phyloP scores from a whole-genome alignment of 1,140 invertebrate species.

The Drosophila yakuba region DNA sequence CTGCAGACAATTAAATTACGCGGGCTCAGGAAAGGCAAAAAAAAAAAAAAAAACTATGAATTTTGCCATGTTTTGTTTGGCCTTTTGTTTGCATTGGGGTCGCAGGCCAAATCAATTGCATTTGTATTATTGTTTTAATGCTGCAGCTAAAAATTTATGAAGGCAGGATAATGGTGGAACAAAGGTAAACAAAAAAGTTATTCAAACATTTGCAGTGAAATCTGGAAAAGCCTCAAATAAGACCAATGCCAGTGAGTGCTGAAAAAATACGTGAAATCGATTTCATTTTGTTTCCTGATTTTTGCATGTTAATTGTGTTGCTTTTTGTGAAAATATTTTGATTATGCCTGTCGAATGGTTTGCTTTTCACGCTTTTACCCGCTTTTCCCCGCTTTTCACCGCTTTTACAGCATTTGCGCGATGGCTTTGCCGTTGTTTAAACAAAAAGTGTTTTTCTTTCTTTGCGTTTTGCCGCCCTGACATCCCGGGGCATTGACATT shows the following conservation, averaged over 20 bases:
- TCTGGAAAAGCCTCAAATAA: constrained; percentile 54
- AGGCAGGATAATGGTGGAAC: constrained; percentile 19
- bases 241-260: constrained; percentile 3
- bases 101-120: constrained; percentile 35
- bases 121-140: constrained; percentile 53
- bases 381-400: background rate
- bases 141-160: constrained; percentile 42
- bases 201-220: constrained; percentile 56
- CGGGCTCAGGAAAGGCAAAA: background rate
- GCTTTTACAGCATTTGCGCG: constrained; percentile 26
- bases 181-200: constrained; percentile 46
- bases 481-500: constrained; percentile 45
- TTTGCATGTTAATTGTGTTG: constrained; percentile 55
- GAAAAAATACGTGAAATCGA: constrained; percentile 25
- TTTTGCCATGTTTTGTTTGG: constrained; percentile 22
- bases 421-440: constrained; percentile 52
- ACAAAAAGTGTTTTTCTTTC: constrained; percentile 38
- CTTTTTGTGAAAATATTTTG: constrained; percentile 63
- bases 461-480: constrained; percentile 7
- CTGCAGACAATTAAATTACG: constrained; percentile 64
- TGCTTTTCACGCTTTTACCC: constrained; percentile 4
- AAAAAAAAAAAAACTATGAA: constrained; percentile 31
- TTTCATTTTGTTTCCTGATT: constrained; percentile 42
- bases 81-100: constrained; percentile 15
- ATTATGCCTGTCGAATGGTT: constrained; percentile 36